Evolutionary conservation across 2,797 vertebrate genomes (phyloP).

Genomic region (Thripadectes ignobilis): DNA sequence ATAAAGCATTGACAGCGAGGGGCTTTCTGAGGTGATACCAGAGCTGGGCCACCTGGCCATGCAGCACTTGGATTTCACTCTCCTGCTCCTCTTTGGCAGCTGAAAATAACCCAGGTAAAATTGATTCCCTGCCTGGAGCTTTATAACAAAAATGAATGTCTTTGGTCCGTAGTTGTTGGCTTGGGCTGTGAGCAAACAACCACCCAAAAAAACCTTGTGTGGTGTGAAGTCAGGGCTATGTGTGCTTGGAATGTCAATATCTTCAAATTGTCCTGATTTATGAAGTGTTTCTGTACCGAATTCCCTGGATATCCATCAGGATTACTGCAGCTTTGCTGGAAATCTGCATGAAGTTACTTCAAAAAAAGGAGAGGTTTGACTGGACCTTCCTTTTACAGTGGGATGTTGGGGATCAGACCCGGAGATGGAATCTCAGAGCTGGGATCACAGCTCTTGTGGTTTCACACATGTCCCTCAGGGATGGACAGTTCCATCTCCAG

Average conservation of each 20-base stretch:
- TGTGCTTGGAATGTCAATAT: background rate
- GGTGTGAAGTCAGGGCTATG: background rate
- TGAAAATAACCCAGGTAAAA: background rate
- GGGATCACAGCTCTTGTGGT: background rate
- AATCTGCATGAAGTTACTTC: background rate
- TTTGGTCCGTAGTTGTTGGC: background rate
- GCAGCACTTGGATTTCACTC: background rate
- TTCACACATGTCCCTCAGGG: background rate
- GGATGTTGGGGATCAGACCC: background rate
- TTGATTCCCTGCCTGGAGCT: background rate
- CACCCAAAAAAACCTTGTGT: background rate
- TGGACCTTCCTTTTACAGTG: rapidly evolving
- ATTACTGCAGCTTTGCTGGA: background rate
- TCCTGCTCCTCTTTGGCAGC: background rate
- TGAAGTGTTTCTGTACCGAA: background rate
- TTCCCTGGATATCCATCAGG: background rate
- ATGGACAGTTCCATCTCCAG: background rate
- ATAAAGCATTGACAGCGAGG: background rate
- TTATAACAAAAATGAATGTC: background rate
- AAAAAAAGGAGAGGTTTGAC: background rate
- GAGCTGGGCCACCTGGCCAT: background rate
- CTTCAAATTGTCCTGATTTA: background rate
- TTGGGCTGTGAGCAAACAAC: background rate
- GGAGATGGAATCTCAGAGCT: background rate
- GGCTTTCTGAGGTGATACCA: background rate